Evolutionary conservation across 1,140 invertebrate species (phyloP).

Genomic region (Bombus affinis): DNA sequence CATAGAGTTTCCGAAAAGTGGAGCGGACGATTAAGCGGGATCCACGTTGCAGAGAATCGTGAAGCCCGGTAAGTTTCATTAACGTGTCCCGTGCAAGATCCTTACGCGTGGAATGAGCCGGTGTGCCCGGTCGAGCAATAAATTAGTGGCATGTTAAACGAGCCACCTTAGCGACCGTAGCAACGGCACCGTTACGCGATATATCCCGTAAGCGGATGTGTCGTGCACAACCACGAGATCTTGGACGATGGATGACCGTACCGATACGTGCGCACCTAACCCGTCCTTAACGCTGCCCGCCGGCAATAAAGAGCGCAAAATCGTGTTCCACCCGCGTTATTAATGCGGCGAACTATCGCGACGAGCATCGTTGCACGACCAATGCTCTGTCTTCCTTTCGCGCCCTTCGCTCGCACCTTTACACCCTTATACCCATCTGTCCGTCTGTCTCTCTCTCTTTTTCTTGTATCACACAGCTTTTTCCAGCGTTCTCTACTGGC

Average conservation of each 20-base stretch:
- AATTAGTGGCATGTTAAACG: constrained; percentile 65
- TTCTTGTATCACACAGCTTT: neutral
- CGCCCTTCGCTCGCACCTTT: neutral
- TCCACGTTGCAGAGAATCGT: constrained; percentile 11
- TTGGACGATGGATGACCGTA: constrained; percentile 68
- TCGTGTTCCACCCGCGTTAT: constrained; percentile 66
- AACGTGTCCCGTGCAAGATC: constrained; percentile 46
- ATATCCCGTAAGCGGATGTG: constrained; percentile 67
- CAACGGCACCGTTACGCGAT: constrained; percentile 61
- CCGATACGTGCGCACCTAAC: constrained; percentile 56
- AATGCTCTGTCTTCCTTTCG: constrained; percentile 24
- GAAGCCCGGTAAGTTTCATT: constrained; percentile 56
- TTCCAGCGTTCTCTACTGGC: neutral
- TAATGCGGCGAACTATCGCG: constrained; percentile 67
- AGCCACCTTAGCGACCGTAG: constrained; percentile 59
- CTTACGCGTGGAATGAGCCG: constrained; percentile 40
- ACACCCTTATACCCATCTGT: neutral
- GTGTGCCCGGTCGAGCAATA: constrained; percentile 55
- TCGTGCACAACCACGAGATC: constrained; percentile 68
- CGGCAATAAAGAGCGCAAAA: constrained; percentile 69
- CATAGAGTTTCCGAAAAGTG: neutral
- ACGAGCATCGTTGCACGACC: constrained; percentile 55
- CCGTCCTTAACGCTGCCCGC: constrained; percentile 57
- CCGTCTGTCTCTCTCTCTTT: neutral
- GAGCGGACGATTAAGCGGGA: constrained; percentile 38